Evolutionary conservation across 2,113 vertebrate genomes (phyloP).

Genomic region (Malurus melanocephalus): DNA sequence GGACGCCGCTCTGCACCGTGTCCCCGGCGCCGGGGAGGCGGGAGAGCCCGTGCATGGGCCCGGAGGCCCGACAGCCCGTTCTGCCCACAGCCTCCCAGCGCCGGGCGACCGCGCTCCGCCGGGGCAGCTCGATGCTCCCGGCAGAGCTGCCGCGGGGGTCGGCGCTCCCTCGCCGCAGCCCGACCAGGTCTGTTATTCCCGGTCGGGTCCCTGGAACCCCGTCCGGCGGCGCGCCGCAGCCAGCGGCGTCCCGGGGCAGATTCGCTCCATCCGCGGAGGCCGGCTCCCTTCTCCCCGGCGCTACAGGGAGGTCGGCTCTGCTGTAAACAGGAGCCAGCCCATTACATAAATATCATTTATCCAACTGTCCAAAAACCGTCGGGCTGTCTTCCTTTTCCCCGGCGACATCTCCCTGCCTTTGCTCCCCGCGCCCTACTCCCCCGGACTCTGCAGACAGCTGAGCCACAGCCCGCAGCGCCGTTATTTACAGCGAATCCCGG

Average conservation of each 20-base stretch:
- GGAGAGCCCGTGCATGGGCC: not conserved
- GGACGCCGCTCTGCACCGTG: not conserved
- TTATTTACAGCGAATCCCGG: conserved; percentile 30
- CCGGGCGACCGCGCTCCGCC: not conserved
- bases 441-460: not conserved
- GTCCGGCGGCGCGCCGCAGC: not conserved
- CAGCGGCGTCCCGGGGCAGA: not conserved
- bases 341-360: conserved; percentile 60
- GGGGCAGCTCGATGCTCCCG: not conserved
- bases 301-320: conserved; percentile 42
- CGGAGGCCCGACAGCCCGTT: not conserved
- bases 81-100: not conserved
- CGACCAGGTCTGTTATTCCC: not conserved
- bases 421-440: not conserved
- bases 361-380: conserved; percentile 41
- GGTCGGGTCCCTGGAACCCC: not conserved
- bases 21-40: not conserved
- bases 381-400: not conserved
- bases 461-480: not conserved
- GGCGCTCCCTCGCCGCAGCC: not conserved
- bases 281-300: not conserved
- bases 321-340: conserved; percentile 52
- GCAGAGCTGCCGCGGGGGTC: not conserved
- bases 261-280: not conserved
- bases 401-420: not conserved